Evolutionary conservation across 2,797 vertebrate species (phyloP), one percentile per base, ranked within the genome.

Genomic region (Acanthis flammea): DNA sequence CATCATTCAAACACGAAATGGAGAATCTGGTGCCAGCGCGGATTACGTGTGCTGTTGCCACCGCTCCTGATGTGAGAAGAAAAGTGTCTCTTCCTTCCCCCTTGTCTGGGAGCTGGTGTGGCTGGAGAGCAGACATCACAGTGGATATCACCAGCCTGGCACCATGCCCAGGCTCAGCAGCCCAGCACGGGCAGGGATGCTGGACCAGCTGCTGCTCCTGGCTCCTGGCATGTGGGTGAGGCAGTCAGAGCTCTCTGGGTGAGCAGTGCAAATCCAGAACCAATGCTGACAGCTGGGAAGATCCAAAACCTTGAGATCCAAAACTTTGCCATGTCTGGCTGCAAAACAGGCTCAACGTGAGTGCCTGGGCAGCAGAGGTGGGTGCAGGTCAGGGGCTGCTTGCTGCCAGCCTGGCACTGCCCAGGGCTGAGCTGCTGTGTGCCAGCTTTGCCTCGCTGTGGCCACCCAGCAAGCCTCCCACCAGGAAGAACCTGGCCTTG

Each of bases 1-100:
- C 97, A 95, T 97, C 96, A 94, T 90, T 97, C 97, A 97, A 95
- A 94, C 71, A 66, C 48, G 83, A 79, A 85, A 82, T 4, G 66
- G 86, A 31, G 35, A 62, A 88, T 68, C 75, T 65, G 91, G 89
- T 93, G 95, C 91, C 93, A 91, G 92, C 3, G 7, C 12, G 91
- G 87, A 92, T 91, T 90, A 92, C 25, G 76, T 47, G 82, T 72
- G 92, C 78, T 47, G 66, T 76, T 94, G 95, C 94, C 90, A 77
- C 50, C 3, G 4, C 68, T 92, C 61, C 84, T 82, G 67, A 88
- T 80, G 75, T 2, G 89, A 61, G n/a, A 14, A 30, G 82, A 62
- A 51, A 85, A 91, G 86, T 16, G 47, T 39, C 67, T 62, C 39
- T 79, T 53, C 54, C 39, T 79, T 53, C 54, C 76, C 75, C 65